Evolutionary conservation across 2,113 vertebrate species (phyloP).

Genomic region (Epinephelus moara): DNA sequence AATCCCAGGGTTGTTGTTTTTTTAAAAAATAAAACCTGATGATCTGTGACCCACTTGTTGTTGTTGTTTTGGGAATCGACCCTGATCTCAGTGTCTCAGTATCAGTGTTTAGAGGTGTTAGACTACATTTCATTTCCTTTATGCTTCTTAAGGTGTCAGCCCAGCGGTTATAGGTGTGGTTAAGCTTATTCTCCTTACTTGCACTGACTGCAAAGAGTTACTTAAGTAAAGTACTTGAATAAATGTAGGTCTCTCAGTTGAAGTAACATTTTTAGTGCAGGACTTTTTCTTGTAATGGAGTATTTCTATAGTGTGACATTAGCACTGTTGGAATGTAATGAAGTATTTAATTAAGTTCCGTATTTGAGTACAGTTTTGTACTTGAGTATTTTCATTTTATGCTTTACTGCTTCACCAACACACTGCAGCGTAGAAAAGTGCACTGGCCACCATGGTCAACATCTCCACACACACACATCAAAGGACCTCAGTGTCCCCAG

Average conservation of each 20-base stretch:
- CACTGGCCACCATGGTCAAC: no score
- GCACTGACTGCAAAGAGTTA: not conserved
- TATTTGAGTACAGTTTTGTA: not conserved
- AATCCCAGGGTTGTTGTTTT: slow-evolving; percentile 6
- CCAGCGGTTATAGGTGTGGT: not conserved
- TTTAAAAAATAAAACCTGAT: slow-evolving; percentile 15
- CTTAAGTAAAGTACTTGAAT: not conserved
- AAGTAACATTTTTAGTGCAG: not conserved
- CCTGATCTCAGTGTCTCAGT: slow-evolving; percentile 4
- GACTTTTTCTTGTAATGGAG: not conserved
- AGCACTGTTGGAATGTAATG: not conserved
- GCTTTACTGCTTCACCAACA: no score
- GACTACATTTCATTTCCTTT: not conserved
- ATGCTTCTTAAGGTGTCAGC: slow-evolving; percentile 9
- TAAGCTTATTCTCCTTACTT: not conserved
- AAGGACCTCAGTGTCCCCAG: no score
- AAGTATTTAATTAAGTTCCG: not conserved
- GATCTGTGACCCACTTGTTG: slow-evolving; percentile 44
- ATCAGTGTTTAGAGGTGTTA: not conserved
- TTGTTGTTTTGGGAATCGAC: not conserved
- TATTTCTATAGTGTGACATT: not conserved
- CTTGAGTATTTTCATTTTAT: no score
- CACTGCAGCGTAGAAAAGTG: no score
- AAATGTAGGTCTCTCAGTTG: not conserved
- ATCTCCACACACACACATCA: no score